Conservation (phyloP, 2,113 vertebrate genomes). For the Camarhynchus parvulus region DNA sequence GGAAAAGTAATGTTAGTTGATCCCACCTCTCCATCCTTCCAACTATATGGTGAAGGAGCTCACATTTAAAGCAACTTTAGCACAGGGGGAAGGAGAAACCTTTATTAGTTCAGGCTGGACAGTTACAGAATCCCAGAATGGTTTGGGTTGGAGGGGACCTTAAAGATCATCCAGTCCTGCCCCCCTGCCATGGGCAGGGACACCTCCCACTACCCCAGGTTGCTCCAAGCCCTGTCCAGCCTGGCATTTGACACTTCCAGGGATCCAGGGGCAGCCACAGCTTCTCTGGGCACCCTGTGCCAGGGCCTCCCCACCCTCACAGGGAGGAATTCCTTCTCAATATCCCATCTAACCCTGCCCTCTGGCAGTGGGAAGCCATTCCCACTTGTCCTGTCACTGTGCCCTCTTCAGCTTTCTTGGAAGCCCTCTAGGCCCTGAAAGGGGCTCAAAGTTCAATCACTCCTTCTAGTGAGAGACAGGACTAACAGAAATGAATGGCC, state of each 20-base stretch:
- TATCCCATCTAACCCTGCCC: neutral
- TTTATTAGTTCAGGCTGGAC: neutral
- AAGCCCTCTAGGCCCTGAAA: neutral
- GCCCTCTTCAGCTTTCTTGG: neutral
- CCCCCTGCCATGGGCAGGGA: neutral
- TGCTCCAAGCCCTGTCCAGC: rapidly evolving
- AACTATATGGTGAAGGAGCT: neutral
- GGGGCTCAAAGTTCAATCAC: neutral
- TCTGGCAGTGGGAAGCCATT: neutral
- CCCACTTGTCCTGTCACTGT: neutral
- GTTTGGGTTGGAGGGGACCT: neutral
- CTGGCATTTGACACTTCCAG: neutral
- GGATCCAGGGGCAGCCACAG: neutral
- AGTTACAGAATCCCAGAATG: neutral
- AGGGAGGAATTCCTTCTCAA: neutral
- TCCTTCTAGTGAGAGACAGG: neutral
- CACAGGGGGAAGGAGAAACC: neutral
- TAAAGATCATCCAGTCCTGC: neutral
- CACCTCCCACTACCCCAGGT: rapidly evolving
- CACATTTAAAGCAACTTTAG: neutral
- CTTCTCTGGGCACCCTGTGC: neutral
- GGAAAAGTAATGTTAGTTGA: neutral
- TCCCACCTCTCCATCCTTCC: neutral
- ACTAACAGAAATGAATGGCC: neutral
- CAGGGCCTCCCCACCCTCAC: neutral